Evolutionary conservation across 2,888 invertebrate genomes (phyloP), one percentile per base, ranked within the genome.

Genomic region (Morpho helenor): DNA sequence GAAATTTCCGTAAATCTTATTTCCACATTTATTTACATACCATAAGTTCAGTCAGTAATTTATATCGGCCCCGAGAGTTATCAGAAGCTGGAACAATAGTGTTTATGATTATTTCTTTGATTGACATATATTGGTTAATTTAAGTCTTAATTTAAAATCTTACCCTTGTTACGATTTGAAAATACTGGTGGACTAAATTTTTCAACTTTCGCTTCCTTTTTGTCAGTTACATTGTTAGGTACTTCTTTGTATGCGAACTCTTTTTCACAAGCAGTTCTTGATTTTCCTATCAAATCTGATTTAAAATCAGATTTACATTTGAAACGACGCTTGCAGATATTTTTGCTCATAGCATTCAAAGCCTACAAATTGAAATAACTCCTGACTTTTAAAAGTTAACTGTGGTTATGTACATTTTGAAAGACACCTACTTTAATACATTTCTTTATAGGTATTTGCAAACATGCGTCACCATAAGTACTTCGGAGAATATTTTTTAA

Each of bases 401-500:
- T 31, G 31, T 31, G 5, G 31, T 31, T 31, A 31, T 31, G 31
- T 31, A 31, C 3, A 31, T 31, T 5, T 31, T 31, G 4, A 31
- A 31, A 1, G 43, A 45, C 22, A 60, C 60, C 60, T 63, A 72
- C 72, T 63, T 61, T 70, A 9, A 67, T 74, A 66, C 87, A 87
- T 67, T 82, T 86, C 50, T 64, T 76, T 1, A 84, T 50, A 1
- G 83, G 80, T 0, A 82, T 60, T 66, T 76, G 81, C 44, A 77
- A 56, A 43, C 87, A 87, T 0, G 80, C 79, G 6, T 80, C 78
- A 0, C 80, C 83, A 42, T 85, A 84, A 0, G 78, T 79, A 52
- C 75, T 55, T 22, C 84, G 68, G 0, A 85, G 66, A 44, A 76
- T 63, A 49, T 50, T 4, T 4, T 52, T 41, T 16, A 39, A 23